Evolutionary conservation across 2,888 invertebrate genomes (phyloP), one percentile per base, ranked within the genome.

Genomic region (Gisinianus flammeolus): DNA sequence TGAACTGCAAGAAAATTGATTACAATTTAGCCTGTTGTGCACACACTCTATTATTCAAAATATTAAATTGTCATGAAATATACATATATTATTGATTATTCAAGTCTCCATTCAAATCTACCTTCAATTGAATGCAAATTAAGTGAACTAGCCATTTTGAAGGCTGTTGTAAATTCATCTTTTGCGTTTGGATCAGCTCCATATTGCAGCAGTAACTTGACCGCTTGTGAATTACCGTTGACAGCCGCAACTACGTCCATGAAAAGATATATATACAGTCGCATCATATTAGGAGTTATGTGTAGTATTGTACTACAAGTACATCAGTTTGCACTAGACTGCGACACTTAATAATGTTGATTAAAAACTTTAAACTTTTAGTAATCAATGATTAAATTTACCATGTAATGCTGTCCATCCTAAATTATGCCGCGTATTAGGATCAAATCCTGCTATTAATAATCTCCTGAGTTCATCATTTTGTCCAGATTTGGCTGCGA

Each of bases 391-490:
- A 64, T 6, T 12, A 10, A 10, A n/a, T 54, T 95, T 95, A 70
- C 92, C 91, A 88, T 95, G 94, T 44, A 96, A 88, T 31, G 94
- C 91, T 19, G 94, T 94, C 96, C 96, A 96, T 71, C 96, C 96
- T 68, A 95, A 88, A 31, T 89, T 85, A 88, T 96, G 95, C 19
- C 92, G 89, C 69, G 87, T 86, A 88, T 96, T 94, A 0, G 92
- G 89, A 85, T 91, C 89, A 19, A 90, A 85, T 56, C 73, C 74
- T 1, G 26, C 28, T 3, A 71, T 76, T 10, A 79, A 19, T 2
- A 79, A 31, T 64, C 54, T 33, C 26, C 22, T 22, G 2, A 79
- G 6, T 58, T 79, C 79, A n/a, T 76, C 79, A 67, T 44, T 62
- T 10, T 71, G 26, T 31, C 68, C 76, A 10, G 44, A 35, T 66